Conservation (phyloP, 2,888 invertebrate species). For the Linyphia triangularis region DNA sequence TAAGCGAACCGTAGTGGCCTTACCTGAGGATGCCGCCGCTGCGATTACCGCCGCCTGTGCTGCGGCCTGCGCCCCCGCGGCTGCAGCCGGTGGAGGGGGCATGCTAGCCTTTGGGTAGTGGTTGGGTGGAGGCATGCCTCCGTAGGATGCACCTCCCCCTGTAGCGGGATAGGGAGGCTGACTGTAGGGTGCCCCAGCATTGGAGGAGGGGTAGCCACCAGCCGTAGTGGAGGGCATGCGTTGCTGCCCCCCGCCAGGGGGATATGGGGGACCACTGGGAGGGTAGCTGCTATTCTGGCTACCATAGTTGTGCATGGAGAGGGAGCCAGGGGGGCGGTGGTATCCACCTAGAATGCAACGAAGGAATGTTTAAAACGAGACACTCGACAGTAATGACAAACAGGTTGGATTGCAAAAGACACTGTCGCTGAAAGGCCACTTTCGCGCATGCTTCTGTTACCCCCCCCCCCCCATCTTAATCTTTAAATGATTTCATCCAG, state of each 20-base stretch:
- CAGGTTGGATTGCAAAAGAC: background rate
- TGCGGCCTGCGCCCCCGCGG: constrained; percentile 77
- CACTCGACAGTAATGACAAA: background rate
- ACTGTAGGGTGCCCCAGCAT: constrained; percentile 47
- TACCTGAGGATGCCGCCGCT: constrained; percentile 77
- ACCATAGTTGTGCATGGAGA: constrained; percentile 76
- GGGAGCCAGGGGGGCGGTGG: constrained; percentile 68
- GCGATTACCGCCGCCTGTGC: constrained; percentile 77
- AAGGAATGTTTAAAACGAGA: background rate
- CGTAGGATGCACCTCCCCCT: constrained; percentile 45
- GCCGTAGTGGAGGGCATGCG: constrained; percentile 45
- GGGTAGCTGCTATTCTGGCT: constrained; percentile 72
- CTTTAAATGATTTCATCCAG: too few relatives aligned
- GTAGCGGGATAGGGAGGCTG: constrained; percentile 48
- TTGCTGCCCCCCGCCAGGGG: constrained; percentile 30
- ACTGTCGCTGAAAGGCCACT: background rate
- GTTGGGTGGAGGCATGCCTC: constrained; percentile 77
- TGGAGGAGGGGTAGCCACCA: constrained; percentile 39
- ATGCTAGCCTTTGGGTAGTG: constrained; percentile 74
- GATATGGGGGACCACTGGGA: constrained; percentile 65
- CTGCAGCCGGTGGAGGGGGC: constrained; percentile 70
- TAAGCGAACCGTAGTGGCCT: too few relatives aligned
- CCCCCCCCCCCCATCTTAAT: too few relatives aligned
- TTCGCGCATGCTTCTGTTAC: too few relatives aligned
- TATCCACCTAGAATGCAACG: constrained; percentile 51